These are phyloP conservation scores for Archocentrus centrarchus DNA, from an alignment of 2,113 vertebrate genomes.

Conservation along the genomic window DNA sequence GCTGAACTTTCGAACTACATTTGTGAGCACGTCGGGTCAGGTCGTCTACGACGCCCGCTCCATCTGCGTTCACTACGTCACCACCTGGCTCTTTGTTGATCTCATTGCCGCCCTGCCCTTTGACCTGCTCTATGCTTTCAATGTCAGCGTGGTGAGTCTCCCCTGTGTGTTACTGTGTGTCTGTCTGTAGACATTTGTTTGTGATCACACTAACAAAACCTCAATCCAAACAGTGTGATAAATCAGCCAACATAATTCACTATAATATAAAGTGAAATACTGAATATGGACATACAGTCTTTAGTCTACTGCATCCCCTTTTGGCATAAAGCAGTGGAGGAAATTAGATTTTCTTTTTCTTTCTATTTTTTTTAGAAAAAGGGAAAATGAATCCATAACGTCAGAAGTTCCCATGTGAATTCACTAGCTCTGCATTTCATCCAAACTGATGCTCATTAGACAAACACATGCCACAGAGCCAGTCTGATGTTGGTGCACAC, in stretches of 20 bases:
- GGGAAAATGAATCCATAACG: not conserved
- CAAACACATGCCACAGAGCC: slow-evolving; percentile 22
- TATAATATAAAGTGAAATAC: not conserved
- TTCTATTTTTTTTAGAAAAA: not conserved
- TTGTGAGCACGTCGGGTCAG: slow-evolving; percentile 87
- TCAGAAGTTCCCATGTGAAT: slow-evolving; percentile 10
- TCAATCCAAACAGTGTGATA: not conserved
- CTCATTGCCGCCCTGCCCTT: slow-evolving; percentile 86
- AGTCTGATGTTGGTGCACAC: not conserved
- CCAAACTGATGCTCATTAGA: slow-evolving; percentile 14
- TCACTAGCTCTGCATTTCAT: slow-evolving; percentile 20
- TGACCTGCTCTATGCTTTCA: slow-evolving; percentile 86
- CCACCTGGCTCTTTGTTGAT: slow-evolving; percentile 88
- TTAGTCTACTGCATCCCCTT: not conserved
- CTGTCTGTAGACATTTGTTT: not conserved
- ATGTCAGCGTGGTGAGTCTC: slow-evolving; percentile 84
- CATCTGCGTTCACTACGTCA: slow-evolving; percentile 87
- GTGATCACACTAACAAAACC: not conserved
- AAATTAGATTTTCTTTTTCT: not conserved
- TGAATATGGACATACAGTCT: not conserved
- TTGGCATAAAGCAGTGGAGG: not conserved
- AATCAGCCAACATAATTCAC: not conserved
- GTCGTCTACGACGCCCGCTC: slow-evolving; percentile 87
- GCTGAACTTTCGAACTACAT: slow-evolving; percentile 86
- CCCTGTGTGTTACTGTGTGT: slow-evolving; percentile 2